Evolutionary conservation across 2,113 vertebrate species (phyloP).

Genomic region (Columba livia): DNA sequence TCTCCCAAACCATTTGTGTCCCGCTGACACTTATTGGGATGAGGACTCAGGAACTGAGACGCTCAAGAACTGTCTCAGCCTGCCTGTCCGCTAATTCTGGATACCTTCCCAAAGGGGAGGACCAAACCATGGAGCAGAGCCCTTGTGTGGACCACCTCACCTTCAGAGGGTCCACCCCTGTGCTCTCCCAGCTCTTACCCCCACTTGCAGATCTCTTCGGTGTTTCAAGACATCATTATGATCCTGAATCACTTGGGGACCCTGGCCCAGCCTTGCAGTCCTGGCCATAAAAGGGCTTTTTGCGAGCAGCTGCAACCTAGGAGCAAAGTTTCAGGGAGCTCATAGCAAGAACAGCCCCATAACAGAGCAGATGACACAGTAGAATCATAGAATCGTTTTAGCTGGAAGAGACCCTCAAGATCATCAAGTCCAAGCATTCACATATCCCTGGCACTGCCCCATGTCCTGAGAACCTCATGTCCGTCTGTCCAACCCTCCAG

Average conservation of each 20-base stretch:
- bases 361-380: neutral
- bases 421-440: too few relatives aligned
- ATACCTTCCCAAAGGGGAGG: neutral
- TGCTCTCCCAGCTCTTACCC: neutral
- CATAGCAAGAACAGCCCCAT: neutral
- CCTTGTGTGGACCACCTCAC: neutral
- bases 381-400: too few relatives aligned
- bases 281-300: neutral
- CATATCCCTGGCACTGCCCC: too few relatives aligned
- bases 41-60: neutral
- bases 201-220: neutral
- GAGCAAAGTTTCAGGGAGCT: neutral
- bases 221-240: neutral
- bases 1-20: neutral
- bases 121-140: neutral
- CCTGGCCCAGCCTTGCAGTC: neutral
- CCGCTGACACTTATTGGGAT: neutral
- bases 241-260: too few relatives aligned
- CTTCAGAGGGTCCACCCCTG: neutral
- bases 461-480: too few relatives aligned
- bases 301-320: neutral
- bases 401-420: too few relatives aligned
- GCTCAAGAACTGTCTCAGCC: neutral
- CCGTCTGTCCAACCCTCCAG: too few relatives aligned
- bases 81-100: neutral